These are phyloP conservation scores for Sinopyrophorus schimmeli DNA, from an alignment of 2,888 invertebrate genomes.

Conservation along the genomic window DNA sequence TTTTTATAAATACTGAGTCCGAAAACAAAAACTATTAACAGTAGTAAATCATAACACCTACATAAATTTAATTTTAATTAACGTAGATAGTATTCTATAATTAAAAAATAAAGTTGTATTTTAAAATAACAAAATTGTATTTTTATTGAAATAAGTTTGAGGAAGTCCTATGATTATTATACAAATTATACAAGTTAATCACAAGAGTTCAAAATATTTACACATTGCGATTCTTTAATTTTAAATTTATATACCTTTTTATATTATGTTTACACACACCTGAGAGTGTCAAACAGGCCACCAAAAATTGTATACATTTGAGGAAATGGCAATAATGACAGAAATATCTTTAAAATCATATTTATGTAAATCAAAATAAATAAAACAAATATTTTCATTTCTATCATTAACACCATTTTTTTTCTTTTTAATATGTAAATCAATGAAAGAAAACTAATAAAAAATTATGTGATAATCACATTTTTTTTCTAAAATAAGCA, in stretches of 20 bases:
- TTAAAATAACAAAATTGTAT: slow-evolving; percentile 7
- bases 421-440: too few relatives aligned
- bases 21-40: too few relatives aligned
- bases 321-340: slow-evolving; percentile 18
- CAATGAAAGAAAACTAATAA: too few relatives aligned
- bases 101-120: neutral
- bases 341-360: too few relatives aligned
- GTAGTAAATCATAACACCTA: too few relatives aligned
- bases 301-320: slow-evolving; percentile 40
- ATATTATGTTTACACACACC: slow-evolving; percentile 25
- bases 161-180: slow-evolving; percentile 45
- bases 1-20: too few relatives aligned
- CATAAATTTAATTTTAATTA: too few relatives aligned
- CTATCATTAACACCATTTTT: too few relatives aligned
- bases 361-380: too few relatives aligned
- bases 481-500: too few relatives aligned
- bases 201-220: slow-evolving; percentile 39
- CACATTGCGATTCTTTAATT: slow-evolving; percentile 21
- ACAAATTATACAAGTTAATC: slow-evolving; percentile 43
- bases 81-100: neutral
- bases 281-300: slow-evolving; percentile 39
- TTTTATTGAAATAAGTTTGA: slow-evolving; percentile 27
- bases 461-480: too few relatives aligned
- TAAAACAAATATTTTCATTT: too few relatives aligned
- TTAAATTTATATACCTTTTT: slow-evolving; percentile 1